phyloP scores from a whole-genome alignment of 2,113 vertebrate genomes.

The Etheostoma spectabile region DNA sequence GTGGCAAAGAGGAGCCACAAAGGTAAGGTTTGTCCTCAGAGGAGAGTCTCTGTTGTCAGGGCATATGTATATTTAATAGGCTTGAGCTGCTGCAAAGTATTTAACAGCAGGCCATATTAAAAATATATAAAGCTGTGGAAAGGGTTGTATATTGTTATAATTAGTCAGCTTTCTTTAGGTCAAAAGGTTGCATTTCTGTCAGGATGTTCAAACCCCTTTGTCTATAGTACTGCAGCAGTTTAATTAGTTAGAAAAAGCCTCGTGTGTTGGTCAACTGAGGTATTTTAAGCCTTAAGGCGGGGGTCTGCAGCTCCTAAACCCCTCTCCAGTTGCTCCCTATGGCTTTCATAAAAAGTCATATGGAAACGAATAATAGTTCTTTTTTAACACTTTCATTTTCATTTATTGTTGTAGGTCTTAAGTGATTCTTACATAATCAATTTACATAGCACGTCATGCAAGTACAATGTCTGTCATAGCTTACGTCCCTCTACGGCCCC shows the following conservation, averaged over 20 bases:
- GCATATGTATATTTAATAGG: conserved; percentile 74
- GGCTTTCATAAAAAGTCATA: no score
- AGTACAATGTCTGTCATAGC: no score
- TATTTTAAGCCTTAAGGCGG: background rate
- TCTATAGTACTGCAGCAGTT: conserved; percentile 4
- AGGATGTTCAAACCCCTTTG: background rate
- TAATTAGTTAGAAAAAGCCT: background rate
- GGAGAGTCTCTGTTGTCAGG: conserved; percentile 48
- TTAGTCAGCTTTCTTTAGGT: conserved; percentile 28
- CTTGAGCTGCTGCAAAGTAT: conserved; percentile 53
- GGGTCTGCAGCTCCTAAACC: no score
- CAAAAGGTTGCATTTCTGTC: conserved; percentile 44
- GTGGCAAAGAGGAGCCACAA: conserved; percentile 37
- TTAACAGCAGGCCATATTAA: conserved; percentile 59
- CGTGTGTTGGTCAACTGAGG: background rate
- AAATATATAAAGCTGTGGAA: conserved; percentile 64
- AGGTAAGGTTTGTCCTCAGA: conserved; percentile 45
- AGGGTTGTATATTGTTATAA: conserved; percentile 47
- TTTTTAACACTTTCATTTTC: no score
- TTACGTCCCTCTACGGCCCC: no score
- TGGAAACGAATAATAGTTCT: no score
- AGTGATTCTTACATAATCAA: no score
- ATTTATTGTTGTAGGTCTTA: no score
- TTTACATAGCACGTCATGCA: no score
- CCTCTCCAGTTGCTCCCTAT: no score